Base-by-base conservation (phyloP, 2,113 vertebrate genomes). In the Erythrolamprus reginae region DNA sequence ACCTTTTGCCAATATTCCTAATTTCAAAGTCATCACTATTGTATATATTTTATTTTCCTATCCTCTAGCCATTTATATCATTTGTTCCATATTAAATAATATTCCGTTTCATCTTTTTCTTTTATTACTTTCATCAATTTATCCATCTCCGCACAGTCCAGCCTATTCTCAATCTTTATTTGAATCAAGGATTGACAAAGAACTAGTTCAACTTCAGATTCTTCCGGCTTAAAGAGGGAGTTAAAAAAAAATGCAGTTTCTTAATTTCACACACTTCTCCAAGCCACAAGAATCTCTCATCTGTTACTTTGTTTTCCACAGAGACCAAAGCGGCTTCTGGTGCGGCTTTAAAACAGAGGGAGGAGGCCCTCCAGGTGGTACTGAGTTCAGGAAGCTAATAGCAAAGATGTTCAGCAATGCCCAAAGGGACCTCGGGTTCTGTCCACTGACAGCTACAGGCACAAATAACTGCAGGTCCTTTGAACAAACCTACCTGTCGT, bases 401-500 rank as follows among this genome's bases (percentile, higher is more conserved):
- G 65, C 33, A 38, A 77, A 77, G n/a, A 38, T 19, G 65, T 19
- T 77, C n/a, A 77, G n/a, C n/a, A 1, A 77, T 77, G 15, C 65
- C 15, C 5, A 0, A 13, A 38, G 33, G 33, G 15, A 8, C 33
- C 15, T 38, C 0, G 13, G n/a, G 13, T 70, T 70, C 65, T 19
- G 5, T 10, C 77, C 52, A n/a, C 12, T 2, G 26, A 17, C 52
- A 13, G 28, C 45, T 23, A 6, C 19, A 5, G 5, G 2, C 26
- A 19, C 5, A 1, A 42, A 5, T 82, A 9, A 2, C 15, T 15
- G 38, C 55, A 10, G 38, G 24, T 10, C 47, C 12, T 9, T 58
- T 3, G 0, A 0, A 5, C 10, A 12, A 45, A 17, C 0, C 94
- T 93, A 99, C 99, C 98, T 99, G 99, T 91, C 99, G 97, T 0